A percentile compares a stretch with the other conserved stretches of the same genome.
Evolutionary conservation across 1,140 invertebrate genomes (phyloP).

Genomic region (Cryptotermes secundus): DNA sequence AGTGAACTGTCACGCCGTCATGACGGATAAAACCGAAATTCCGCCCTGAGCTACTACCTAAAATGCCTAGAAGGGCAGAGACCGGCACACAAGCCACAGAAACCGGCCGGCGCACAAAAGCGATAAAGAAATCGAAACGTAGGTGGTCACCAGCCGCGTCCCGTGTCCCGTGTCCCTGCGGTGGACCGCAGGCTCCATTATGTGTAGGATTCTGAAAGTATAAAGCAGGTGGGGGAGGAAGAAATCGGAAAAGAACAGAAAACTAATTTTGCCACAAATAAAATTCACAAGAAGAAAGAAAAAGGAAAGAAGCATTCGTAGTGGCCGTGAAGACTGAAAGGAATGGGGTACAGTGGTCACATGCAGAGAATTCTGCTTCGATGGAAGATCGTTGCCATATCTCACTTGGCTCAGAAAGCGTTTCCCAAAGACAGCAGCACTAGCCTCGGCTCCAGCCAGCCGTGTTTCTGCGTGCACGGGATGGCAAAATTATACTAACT

Average conservation of each 20-base stretch:
- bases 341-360: neutral
- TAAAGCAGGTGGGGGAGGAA: neutral
- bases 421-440: conserved; percentile 7
- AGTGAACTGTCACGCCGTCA: too few relatives aligned
- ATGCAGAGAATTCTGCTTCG: neutral
- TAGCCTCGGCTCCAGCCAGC: neutral
- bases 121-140: neutral
- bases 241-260: neutral
- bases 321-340: neutral
- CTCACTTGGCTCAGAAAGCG: neutral
- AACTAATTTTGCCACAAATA: neutral
- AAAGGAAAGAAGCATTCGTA: neutral
- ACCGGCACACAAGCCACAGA: too few relatives aligned
- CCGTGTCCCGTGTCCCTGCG: too few relatives aligned
- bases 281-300: neutral
- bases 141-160: neutral
- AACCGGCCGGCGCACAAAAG: too few relatives aligned
- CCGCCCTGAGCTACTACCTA: too few relatives aligned
- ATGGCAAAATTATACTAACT: neutral
- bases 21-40: too few relatives aligned
- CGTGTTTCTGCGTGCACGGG: neutral
- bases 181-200: neutral
- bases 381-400: neutral
- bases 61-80: too few relatives aligned
- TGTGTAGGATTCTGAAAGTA: neutral